phyloP scores from a whole-genome alignment of 2,888 invertebrate species.

The Allacma fusca region DNA sequence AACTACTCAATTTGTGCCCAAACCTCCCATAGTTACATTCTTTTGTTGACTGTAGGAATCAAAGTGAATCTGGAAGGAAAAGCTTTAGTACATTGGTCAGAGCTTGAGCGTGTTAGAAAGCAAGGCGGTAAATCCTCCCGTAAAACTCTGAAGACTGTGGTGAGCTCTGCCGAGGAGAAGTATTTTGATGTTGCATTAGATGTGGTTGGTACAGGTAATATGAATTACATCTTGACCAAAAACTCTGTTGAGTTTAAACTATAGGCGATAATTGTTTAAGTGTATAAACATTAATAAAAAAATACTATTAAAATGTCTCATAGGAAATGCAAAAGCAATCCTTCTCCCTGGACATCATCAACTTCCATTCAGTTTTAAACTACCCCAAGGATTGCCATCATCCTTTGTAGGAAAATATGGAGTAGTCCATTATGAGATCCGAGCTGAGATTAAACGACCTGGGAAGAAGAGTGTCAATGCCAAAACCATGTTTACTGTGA shows the following conservation, averaged over 20 bases:
- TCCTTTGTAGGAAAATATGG: constrained; percentile 81
- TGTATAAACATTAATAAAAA: no score
- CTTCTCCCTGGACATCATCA: constrained; percentile 75
- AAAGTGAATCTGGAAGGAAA: constrained; percentile 77
- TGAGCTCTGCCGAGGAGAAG: constrained; percentile 75
- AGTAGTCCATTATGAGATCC: constrained; percentile 79
- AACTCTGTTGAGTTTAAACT: no score
- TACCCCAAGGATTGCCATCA: constrained; percentile 78
- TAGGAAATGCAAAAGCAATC: constrained; percentile 37
- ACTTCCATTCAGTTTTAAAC: constrained; percentile 80
- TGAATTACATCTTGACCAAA: no score
- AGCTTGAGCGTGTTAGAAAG: constrained; percentile 68
- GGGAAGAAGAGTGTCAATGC: constrained; percentile 86
- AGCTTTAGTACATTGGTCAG: constrained; percentile 77
- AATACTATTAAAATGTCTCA: background rate
- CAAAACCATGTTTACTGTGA: constrained; percentile 82
- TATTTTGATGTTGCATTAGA: constrained; percentile 81
- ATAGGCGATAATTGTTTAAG: constrained; percentile 19
- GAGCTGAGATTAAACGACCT: constrained; percentile 80
- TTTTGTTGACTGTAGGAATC: constrained; percentile 69
- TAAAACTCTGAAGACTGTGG: constrained; percentile 69
- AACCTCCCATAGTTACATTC: background rate
- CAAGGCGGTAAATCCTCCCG: constrained; percentile 68
- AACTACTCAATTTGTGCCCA: no score
- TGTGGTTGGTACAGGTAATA: constrained; percentile 73